phyloP scores from a whole-genome alignment of 2,113 vertebrate species.

The Larimichthys polyactis region DNA sequence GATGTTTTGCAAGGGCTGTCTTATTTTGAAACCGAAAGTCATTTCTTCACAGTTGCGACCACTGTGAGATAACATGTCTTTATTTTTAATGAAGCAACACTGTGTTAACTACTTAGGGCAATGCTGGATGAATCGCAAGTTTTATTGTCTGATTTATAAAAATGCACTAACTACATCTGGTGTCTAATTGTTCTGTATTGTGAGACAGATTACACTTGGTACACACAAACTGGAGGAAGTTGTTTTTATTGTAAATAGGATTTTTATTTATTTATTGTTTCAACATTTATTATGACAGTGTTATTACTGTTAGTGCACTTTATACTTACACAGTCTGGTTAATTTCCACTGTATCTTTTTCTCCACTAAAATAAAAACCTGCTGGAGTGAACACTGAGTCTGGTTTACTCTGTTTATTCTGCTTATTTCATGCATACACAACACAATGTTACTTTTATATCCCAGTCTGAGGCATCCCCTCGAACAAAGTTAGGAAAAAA shows the following conservation, averaged over 20 bases:
- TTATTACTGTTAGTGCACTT: conserved; percentile 75
- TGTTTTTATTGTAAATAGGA: conserved; percentile 59
- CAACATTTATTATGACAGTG: conserved; percentile 28
- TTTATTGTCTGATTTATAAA: conserved; percentile 8
- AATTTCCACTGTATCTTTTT: conserved; percentile 43
- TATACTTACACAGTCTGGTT: conserved; percentile 36
- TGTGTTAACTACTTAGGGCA: conserved; percentile 41
- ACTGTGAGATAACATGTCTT: conserved; percentile 47
- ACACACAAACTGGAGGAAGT: conserved; percentile 25
- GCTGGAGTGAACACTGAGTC: conserved; percentile 34
- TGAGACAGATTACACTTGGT: conserved; percentile 1
- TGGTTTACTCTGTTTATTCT: neutral
- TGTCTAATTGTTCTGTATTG: conserved; percentile 10
- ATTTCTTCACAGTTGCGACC: conserved; percentile 1
- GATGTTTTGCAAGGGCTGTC: conserved; percentile 50
- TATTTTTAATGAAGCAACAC: conserved; percentile 36
- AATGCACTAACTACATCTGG: conserved; percentile 17
- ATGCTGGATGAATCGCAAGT: conserved; percentile 25
- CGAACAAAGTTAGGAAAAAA: too few species aligned
- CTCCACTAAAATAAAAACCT: conserved; percentile 62
- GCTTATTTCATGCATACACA: neutral
- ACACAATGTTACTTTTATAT: too few species aligned
- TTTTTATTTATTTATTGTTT: conserved; percentile 61
- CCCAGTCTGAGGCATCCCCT: too few species aligned
- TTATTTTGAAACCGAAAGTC: conserved; percentile 30